These are phyloP conservation scores for Tauraco hartlaubi DNA, from an alignment of 2,797 vertebrate species.

Conservation along the genomic window DNA sequence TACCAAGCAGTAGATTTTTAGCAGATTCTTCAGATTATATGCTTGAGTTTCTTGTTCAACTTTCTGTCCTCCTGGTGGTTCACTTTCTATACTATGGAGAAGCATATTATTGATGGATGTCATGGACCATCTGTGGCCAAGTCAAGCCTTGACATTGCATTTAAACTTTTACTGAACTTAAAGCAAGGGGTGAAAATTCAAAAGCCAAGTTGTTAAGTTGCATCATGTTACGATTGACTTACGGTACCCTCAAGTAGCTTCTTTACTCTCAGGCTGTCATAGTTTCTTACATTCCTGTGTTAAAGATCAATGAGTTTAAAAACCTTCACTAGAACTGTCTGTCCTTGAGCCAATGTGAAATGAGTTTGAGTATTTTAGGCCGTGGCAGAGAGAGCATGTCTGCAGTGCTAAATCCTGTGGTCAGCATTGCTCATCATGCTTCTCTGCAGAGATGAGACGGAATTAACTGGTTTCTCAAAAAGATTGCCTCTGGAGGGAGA, in stretches of 20 bases:
- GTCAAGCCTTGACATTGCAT: background rate
- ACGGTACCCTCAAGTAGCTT: background rate
- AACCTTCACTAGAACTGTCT: background rate
- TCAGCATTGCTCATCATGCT: background rate
- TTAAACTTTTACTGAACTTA: background rate
- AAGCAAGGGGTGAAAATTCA: background rate
- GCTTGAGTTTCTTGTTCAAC: background rate
- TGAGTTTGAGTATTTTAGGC: background rate
- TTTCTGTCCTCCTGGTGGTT: background rate
- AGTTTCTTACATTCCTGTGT: background rate
- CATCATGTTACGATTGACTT: background rate
- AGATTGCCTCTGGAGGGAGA: background rate
- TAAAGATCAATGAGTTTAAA: constrained; percentile 1
- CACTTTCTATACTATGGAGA: background rate
- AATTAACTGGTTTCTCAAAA: background rate
- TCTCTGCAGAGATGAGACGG: background rate
- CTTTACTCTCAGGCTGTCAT: background rate
- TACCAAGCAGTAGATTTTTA: background rate
- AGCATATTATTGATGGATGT: background rate
- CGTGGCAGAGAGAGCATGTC: background rate
- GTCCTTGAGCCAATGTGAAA: background rate
- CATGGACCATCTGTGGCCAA: background rate
- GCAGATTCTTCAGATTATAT: background rate
- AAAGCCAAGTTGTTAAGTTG: background rate
- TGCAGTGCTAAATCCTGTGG: background rate